Base-by-base conservation (phyloP, 2,113 vertebrate genomes). In the Probosciger aterrimus region DNA sequence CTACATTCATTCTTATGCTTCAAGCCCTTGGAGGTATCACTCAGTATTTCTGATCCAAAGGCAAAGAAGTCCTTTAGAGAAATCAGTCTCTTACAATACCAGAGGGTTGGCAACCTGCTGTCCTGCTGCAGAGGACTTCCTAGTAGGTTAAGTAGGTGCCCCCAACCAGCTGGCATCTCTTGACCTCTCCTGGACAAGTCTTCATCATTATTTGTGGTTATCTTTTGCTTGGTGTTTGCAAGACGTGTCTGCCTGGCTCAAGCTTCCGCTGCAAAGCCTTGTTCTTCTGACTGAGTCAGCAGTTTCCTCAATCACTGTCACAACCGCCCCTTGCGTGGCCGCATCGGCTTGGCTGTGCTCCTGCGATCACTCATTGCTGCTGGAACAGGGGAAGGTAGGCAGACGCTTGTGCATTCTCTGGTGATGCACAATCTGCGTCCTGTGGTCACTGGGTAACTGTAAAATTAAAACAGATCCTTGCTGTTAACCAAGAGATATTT, bases 401-500 rank as follows among this genome's bases (percentile, higher is more conserved):
- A 94, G 95, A 92, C 8, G 2, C 35, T 82, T 17, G 52, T 27
- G 67, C 78, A 20, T 91, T 95, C 91, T 47, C 93, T 95, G 74
- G 65, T 69, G 94, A 92, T 92, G 93, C 94, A 80, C 93, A 91
- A 52, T 79, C 89, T 76, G 53, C 3, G 4, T 88, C 84, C 94
- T 96, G 95, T 59, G 94, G 96, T 95, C 94, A 93, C 70, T 2
- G 91, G 44, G 70, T 53, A 80, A 69, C 70, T 90, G 70, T 80
- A 94, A 95, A 95, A 95, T 91, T 92, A 85, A 94, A 96, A 41
- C 87, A 88, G 91, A 88, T 35, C 87, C 92, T 82, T 88, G 87
- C 84, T 92, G 93, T 79, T 96, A 95, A 96, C 91, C 91, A 87
- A 87, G 93, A 94, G 57, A 74, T 82, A 89, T 92, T 80, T 92